These are phyloP conservation scores for Nyctalus aviator DNA, from an alignment of 2,797 vertebrate genomes.

Conservation along the genomic window DNA sequence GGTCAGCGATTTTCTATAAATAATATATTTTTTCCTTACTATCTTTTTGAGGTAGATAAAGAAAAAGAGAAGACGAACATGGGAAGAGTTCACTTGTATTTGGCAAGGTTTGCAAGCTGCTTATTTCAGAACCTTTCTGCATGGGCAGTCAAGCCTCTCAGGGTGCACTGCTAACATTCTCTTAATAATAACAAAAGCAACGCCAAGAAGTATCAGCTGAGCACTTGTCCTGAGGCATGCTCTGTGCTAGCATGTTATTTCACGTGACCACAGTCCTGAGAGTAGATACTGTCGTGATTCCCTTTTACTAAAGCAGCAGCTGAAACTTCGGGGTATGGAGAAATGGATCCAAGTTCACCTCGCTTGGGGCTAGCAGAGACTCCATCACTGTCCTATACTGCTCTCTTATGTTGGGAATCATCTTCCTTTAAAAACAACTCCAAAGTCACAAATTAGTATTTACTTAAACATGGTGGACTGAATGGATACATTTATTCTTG, in stretches of 20 bases:
- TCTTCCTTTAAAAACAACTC: not conserved
- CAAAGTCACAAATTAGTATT: not conserved
- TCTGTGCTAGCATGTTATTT: not conserved
- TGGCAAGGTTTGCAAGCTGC: constrained; percentile 1
- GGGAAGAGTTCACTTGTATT: not conserved
- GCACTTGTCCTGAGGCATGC: not conserved
- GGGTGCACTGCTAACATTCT: not conserved
- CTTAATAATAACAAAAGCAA: not conserved
- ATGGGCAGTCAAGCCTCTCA: constrained; percentile 4
- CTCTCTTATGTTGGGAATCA: not conserved
- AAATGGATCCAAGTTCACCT: not conserved
- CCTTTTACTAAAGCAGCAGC: not conserved
- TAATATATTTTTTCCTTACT: not conserved
- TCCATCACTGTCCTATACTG: not conserved
- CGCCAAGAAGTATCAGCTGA: not conserved
- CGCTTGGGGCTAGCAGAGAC: not conserved
- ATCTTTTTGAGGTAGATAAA: constrained; percentile 18
- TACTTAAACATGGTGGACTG: not conserved
- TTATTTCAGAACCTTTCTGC: constrained; percentile 36
- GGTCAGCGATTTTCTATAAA: not conserved
- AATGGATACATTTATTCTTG: not conserved
- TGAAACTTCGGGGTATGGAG: not conserved
- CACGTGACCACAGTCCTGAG: not conserved
- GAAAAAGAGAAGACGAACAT: not conserved
- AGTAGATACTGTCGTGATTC: not conserved